These are phyloP conservation scores for Muscicapa comitata DNA, from an alignment of 2,797 vertebrate genomes.

Conservation along the genomic window DNA sequence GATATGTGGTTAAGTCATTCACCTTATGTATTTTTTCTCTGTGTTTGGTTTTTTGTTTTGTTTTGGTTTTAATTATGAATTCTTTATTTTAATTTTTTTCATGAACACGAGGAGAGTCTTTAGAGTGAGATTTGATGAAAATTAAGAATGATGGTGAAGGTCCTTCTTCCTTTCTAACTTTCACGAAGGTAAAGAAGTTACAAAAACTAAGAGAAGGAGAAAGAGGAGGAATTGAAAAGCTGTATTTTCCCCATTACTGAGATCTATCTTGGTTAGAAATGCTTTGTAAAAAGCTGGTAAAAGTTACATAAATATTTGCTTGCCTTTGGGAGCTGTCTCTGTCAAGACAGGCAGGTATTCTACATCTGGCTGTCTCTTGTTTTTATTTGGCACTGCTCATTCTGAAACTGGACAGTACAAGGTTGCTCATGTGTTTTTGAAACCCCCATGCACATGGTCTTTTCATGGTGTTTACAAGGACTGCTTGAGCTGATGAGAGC, in stretches of 20 bases:
- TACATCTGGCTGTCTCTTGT: background rate
- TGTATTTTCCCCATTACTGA: background rate
- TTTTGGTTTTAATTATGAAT: background rate
- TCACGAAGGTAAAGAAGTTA: background rate
- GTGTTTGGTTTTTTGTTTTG: background rate
- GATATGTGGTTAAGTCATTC: background rate
- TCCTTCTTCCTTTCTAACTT: background rate
- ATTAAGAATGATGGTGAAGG: background rate
- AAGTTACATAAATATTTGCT: background rate
- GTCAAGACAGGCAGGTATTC: background rate
- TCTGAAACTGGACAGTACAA: background rate
- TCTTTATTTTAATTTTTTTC: background rate
- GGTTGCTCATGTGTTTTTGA: background rate
- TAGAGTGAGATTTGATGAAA: background rate
- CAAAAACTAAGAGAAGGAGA: background rate
- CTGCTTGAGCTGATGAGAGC: background rate
- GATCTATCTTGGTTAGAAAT: background rate
- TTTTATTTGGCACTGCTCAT: background rate
- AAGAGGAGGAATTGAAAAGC: background rate
- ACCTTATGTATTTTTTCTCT: rapidly evolving
- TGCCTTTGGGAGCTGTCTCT: background rate
- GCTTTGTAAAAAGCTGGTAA: background rate
- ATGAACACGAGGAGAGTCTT: background rate
- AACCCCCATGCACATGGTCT: background rate
- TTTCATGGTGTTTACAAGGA: background rate